Evolutionary conservation across 2,797 vertebrate genomes (phyloP).

Genomic region (Siniperca obscura): DNA sequence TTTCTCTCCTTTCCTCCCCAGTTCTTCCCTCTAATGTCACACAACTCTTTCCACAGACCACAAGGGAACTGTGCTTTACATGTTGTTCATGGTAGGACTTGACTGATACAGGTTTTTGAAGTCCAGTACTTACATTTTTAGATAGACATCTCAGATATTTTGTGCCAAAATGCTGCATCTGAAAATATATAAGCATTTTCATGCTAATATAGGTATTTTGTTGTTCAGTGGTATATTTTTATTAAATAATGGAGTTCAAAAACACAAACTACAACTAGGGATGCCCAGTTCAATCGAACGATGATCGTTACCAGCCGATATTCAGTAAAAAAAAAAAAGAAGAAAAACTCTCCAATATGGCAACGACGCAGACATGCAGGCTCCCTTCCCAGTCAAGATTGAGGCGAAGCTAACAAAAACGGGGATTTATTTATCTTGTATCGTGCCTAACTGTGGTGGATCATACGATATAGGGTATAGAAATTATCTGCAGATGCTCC

Average conservation of each 20-base stretch:
- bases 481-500: too few relatives aligned
- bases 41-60: slow-evolving; percentile 58
- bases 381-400: too few relatives aligned
- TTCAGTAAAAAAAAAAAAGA: too few relatives aligned
- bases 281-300: too few relatives aligned
- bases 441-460: too few relatives aligned
- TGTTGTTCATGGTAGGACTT: slow-evolving; percentile 31
- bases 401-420: too few relatives aligned
- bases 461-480: too few relatives aligned
- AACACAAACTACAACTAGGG: neutral
- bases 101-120: slow-evolving; percentile 20
- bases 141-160: neutral
- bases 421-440: too few relatives aligned
- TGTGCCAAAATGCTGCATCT: neutral
- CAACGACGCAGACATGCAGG: too few relatives aligned
- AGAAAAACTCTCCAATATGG: too few relatives aligned
- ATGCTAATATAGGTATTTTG: neutral
- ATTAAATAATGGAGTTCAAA: neutral
- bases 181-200: neutral
- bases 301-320: too few relatives aligned
- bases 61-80: slow-evolving; percentile 44
- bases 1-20: slow-evolving; percentile 38
- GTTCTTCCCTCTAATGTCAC: slow-evolving; percentile 47
- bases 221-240: neutral
- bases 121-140: slow-evolving; percentile 9